A percentile compares a stretch with the other conserved stretches of the same genome.
Conservation (phyloP, 2,797 vertebrate species). For the Vespertilio murinus region DNA sequence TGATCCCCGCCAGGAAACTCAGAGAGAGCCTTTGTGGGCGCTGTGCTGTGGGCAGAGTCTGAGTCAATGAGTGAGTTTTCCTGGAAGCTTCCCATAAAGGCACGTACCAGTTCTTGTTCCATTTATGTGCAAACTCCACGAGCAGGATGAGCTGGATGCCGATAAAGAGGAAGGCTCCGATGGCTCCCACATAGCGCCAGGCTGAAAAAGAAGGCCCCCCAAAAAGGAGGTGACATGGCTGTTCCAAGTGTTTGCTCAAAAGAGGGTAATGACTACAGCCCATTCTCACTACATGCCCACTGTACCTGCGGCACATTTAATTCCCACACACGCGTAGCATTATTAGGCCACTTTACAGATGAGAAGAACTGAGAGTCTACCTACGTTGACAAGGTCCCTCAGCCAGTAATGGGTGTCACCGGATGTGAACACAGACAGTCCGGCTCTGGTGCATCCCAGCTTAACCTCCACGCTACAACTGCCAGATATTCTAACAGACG, state of each 20-base stretch:
- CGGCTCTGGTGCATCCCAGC: neutral
- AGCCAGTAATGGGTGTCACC: neutral
- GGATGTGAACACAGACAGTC: neutral
- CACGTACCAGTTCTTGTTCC: slow-evolving; percentile 99
- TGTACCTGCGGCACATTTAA: neutral
- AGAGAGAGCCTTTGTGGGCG: neutral
- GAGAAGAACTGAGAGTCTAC: neutral
- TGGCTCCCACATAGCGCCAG: slow-evolving; percentile 93
- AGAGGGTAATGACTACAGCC: neutral
- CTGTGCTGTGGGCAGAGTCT: neutral
- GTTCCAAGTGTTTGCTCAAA: neutral
- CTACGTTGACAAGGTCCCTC: neutral
- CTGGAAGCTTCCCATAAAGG: slow-evolving; percentile 11
- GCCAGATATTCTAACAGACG: neutral
- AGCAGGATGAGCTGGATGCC: slow-evolving; percentile 94
- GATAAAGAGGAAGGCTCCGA: slow-evolving; percentile 91
- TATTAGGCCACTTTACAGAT: neutral
- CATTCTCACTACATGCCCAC: neutral
- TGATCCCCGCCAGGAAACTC: neutral
- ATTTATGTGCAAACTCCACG: slow-evolving; percentile 97
- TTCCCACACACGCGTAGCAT: neutral
- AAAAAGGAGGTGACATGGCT: neutral
- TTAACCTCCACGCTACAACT: neutral
- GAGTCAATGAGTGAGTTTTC: neutral
- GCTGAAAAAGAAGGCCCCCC: slow-evolving; percentile 84